Conservation (phyloP, 1,140 invertebrate species). For the Lysiphlebus fabarum region DNA sequence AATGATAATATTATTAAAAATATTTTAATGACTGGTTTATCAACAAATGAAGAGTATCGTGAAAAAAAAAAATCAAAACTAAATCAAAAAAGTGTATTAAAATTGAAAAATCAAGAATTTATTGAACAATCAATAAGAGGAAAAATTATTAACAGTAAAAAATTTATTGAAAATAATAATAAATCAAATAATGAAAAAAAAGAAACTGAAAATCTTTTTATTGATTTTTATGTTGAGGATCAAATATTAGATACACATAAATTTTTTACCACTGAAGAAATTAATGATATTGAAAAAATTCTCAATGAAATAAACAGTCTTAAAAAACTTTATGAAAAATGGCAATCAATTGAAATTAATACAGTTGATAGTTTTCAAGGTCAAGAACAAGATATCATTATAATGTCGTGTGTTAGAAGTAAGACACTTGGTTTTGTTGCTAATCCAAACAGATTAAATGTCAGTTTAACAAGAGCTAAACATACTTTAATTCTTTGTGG, state of each 20-base stretch:
- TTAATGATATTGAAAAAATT: background rate
- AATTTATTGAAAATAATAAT: too few relatives aligned
- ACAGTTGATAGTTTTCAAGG: constrained; percentile 92
- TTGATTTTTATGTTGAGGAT: background rate
- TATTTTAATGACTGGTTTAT: too few relatives aligned
- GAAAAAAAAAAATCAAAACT: too few relatives aligned
- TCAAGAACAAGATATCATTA: constrained; percentile 82
- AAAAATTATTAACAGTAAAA: too few relatives aligned
- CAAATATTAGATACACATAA: too few relatives aligned
- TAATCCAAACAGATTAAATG: constrained; percentile 72
- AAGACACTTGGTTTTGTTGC: constrained; percentile 70
- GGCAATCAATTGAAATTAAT: constrained; percentile 56
- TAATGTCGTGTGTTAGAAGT: constrained; percentile 82
- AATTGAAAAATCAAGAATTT: too few relatives aligned
- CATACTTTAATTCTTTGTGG: constrained; percentile 66
- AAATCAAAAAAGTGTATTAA: too few relatives aligned
- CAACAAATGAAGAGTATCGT: too few relatives aligned
- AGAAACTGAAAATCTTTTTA: background rate
- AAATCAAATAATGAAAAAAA: too few relatives aligned
- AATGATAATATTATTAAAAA: too few relatives aligned
- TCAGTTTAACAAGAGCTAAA: constrained; percentile 75
- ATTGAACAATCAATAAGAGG: too few relatives aligned
- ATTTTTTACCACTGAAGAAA: too few relatives aligned
- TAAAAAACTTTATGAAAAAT: constrained; percentile 20
- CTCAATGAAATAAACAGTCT: constrained; percentile 20